Evolutionary conservation across 2,888 invertebrate genomes (phyloP).

Genomic region (Ichneumon xanthorius): DNA sequence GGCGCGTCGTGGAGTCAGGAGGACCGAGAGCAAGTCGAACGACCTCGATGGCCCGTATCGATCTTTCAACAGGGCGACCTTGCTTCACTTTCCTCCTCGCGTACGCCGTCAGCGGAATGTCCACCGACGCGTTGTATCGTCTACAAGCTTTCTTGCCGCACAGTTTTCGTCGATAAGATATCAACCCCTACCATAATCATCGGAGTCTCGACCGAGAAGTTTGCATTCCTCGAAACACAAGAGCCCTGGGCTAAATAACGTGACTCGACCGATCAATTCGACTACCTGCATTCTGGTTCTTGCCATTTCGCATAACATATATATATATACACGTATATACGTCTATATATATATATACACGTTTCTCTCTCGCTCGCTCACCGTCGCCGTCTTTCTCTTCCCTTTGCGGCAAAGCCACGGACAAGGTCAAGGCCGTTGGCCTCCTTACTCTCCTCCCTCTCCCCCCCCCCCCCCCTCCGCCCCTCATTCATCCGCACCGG

Average conservation of each 20-base stretch:
- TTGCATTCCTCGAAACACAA: background rate
- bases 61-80: constrained; percentile 74
- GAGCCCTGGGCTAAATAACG: background rate
- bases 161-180: background rate
- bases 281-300: constrained; percentile 58
- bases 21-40: constrained; percentile 25
- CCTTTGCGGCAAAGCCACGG: constrained; percentile 73
- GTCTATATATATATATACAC: constrained; percentile 11
- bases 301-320: constrained; percentile 46
- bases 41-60: constrained; percentile 67
- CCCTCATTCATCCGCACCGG: constrained; percentile 67
- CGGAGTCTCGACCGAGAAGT: background rate
- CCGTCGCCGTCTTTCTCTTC: constrained; percentile 53
- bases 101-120: constrained; percentile 71
- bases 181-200: background rate
- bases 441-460: constrained; percentile 72
- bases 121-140: background rate
- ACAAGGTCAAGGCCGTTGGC: constrained; percentile 83
- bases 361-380: constrained; percentile 40
- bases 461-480: constrained; percentile 61
- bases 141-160: background rate
- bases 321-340: constrained; percentile 14
- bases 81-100: constrained; percentile 74
- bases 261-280: constrained; percentile 41
- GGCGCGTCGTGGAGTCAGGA: background rate